These are phyloP conservation scores for Galerucella calmariensis DNA, from an alignment of 2,888 invertebrate species.

Conservation along the genomic window DNA sequence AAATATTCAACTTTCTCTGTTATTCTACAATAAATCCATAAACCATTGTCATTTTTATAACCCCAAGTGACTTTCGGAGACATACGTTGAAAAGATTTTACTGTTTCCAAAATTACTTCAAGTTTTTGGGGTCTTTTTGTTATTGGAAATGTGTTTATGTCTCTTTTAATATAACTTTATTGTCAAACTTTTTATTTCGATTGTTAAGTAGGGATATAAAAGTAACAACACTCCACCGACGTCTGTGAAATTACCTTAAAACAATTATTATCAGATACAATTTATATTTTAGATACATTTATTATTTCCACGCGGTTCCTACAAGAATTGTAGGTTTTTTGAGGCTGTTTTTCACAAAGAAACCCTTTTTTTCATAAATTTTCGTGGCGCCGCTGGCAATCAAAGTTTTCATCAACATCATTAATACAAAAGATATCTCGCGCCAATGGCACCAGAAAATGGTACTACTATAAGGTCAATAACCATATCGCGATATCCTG, in stretches of 20 bases:
- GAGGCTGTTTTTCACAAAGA: too few relatives aligned
- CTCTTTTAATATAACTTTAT: constrained; percentile 48
- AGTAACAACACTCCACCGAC: neutral
- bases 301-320: too few relatives aligned
- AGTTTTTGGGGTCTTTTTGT: constrained; percentile 47
- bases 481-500: too few relatives aligned
- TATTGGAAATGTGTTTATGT: constrained; percentile 51
- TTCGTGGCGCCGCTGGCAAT: too few relatives aligned
- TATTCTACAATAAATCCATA: constrained; percentile 49
- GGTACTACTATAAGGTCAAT: too few relatives aligned
- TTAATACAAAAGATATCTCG: too few relatives aligned
- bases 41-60: constrained; percentile 50
- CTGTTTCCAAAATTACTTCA: constrained; percentile 48
- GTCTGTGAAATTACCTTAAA: neutral
- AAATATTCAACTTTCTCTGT: constrained; percentile 52
- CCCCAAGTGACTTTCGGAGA: constrained; percentile 48
- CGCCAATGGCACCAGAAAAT: too few relatives aligned
- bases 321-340: too few relatives aligned
- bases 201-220: constrained; percentile 45
- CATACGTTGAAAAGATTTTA: constrained; percentile 50
- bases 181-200: constrained; percentile 48
- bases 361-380: too few relatives aligned
- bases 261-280: neutral
- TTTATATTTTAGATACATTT: too few relatives aligned
- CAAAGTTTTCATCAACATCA: too few relatives aligned